Conservation (phyloP, 2,797 vertebrate genomes). For the Vultur gryphus region DNA sequence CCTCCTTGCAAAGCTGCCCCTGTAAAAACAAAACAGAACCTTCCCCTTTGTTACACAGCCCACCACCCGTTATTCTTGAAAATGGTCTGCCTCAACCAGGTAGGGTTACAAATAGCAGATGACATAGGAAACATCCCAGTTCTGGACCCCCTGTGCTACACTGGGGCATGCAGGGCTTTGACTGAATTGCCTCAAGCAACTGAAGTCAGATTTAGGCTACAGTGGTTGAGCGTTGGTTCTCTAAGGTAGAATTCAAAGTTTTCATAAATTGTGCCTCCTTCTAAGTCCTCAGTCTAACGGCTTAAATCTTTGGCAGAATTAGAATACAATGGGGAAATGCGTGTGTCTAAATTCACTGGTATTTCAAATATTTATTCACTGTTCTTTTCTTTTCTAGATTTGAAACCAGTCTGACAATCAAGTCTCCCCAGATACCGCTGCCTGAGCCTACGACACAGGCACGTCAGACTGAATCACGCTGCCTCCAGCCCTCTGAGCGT, state of each 20-base stretch:
- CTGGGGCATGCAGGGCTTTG: neutral
- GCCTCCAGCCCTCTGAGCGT: neutral
- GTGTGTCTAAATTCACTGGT: neutral
- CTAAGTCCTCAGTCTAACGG: too few species aligned
- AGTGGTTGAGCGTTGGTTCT: neutral
- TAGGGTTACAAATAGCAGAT: neutral
- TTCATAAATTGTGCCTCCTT: too few species aligned
- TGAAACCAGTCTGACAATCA: neutral
- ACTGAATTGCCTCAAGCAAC: neutral
- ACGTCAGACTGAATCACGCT: neutral
- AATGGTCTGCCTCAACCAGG: neutral
- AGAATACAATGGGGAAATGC: neutral
- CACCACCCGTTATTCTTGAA: neutral
- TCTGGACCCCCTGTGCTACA: neutral
- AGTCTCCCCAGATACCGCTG: neutral
- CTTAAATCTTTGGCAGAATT: neutral
- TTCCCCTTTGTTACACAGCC: neutral
- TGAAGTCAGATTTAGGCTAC: neutral
- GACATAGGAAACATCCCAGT: neutral
- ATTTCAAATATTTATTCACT: neutral
- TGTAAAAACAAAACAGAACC: neutral
- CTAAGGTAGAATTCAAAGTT: neutral
- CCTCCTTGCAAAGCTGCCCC: neutral
- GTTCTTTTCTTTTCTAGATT: neutral
- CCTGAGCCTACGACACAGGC: neutral